Base-by-base conservation (phyloP, 1,140 invertebrate genomes). In the Macrosteles quadrilineatus region DNA sequence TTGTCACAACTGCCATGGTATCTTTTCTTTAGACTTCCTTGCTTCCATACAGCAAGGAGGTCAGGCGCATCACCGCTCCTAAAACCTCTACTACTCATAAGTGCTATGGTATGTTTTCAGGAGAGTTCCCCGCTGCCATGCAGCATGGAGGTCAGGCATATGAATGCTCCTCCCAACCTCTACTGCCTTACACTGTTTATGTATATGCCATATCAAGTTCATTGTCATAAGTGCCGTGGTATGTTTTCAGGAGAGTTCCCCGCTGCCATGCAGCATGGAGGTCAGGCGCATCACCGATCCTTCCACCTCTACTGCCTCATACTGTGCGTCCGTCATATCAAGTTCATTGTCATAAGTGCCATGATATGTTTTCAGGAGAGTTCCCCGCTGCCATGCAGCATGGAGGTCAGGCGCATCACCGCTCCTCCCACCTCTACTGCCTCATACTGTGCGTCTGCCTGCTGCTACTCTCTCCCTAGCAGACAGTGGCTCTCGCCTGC, bases 381-480 rank as follows among this genome's bases (percentile, higher is more conserved):
- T 91, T 93, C 83, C 93, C 92, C 74, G 92, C 92, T 79, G 92
- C 92, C 76, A 95, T 94, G 92, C 92, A 95, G 83, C 88, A 92
- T 78, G 91, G 90, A 68, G 91, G 90, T 74, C 91, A 90, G 81
- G 86, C 87, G 27, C 89, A 89, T 79, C 87, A 87, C 76, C 87
- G 81, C 57, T 84, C 84, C 63, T 86, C 89, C 53, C 84, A 86
- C 73, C 83, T 86, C 73, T 89, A 89, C 80, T 90, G 87, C 79
- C 83, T 91, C 70, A 84, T 91, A 74, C 83, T 91, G 76, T 87
- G 86, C 79, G 84, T 87, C 76, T 87, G 83, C 78, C 80, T 85
- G 71, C 79, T 85, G 72, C 45, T 73, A 2, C 55, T 59, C 55
- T 21, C 14, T 29, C 55, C 55, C 25, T 59, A 59, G 55, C 55